A percentile compares a stretch with the other conserved stretches of the same genome.
phyloP scores from a whole-genome alignment of 2,113 vertebrate species.

The Bostrychus sinensis region DNA sequence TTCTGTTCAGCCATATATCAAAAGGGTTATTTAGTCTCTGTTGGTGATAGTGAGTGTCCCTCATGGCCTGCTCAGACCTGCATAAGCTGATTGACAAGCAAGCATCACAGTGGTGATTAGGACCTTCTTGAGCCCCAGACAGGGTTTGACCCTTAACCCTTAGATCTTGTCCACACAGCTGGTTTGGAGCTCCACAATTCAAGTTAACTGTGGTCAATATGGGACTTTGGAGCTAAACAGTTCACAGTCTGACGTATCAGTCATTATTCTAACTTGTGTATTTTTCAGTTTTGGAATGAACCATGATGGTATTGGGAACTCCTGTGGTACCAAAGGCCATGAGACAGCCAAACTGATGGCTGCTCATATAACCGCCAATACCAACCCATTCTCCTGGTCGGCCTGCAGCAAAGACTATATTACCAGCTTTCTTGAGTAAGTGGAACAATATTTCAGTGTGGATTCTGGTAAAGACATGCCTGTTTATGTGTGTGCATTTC shows the following conservation, averaged over 20 bases:
- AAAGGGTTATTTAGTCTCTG: conserved; percentile 13
- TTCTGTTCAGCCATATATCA: conserved; percentile 21
- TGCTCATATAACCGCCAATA: conserved; percentile 98
- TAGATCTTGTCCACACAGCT: conserved; percentile 73
- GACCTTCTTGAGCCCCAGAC: conserved; percentile 77
- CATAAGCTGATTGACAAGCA: conserved; percentile 75
- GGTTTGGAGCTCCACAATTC: conserved; percentile 69
- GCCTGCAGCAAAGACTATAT: conserved; percentile 99
- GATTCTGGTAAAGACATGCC: conserved; percentile 16
- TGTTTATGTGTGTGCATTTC: conserved; percentile 23
- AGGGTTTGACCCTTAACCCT: conserved; percentile 76
- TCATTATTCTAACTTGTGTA: conserved; percentile 11
- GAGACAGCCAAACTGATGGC: conserved; percentile 99
- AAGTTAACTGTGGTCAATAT: conserved; percentile 53
- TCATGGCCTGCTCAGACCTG: conserved; percentile 71
- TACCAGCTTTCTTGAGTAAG: conserved; percentile 99
- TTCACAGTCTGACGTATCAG: background rate
- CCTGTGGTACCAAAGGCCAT: conserved; percentile 98
- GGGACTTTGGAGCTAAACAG: conserved; percentile 13
- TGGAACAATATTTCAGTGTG: conserved; percentile 70
- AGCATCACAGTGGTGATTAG: conserved; percentile 79
- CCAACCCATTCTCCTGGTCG: conserved; percentile 99
- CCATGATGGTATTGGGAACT: conserved; percentile 98
- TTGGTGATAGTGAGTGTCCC: conserved; percentile 13
- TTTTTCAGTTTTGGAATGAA: conserved; percentile 96